These are phyloP conservation scores for Sciurus carolinensis DNA, from an alignment of 2,797 vertebrate species.

Conservation along the genomic window DNA sequence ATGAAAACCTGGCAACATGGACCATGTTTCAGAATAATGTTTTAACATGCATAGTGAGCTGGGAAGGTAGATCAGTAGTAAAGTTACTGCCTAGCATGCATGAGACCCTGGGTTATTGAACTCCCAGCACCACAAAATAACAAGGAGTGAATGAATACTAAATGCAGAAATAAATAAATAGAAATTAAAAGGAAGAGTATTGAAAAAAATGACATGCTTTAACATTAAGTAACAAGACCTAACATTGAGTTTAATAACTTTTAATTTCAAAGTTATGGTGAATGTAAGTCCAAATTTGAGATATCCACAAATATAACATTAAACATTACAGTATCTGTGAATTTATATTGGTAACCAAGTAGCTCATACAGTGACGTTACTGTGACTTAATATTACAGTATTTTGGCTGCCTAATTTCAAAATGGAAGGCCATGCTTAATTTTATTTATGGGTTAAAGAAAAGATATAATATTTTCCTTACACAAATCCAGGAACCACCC, in stretches of 20 bases:
- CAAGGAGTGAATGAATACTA: too few relatives aligned
- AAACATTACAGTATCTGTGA: not conserved
- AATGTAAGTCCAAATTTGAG: slow-evolving; percentile 9
- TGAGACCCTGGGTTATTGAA: too few relatives aligned
- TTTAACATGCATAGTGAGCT: not conserved
- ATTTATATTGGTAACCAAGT: slow-evolving; percentile 5
- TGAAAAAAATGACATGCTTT: too few relatives aligned
- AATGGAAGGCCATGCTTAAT: slow-evolving; percentile 20
- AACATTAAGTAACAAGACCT: not conserved
- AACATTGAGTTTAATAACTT: not conserved
- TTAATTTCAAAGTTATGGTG: slow-evolving; percentile 13
- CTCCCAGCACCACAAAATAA: too few relatives aligned
- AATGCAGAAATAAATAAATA: not conserved
- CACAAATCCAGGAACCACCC: not conserved
- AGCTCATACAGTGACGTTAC: not conserved
- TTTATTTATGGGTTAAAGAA: not conserved
- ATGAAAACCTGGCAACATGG: not conserved
- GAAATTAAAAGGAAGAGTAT: not conserved
- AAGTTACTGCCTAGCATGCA: too few relatives aligned
- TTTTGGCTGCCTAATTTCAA: not conserved
- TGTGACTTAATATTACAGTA: not conserved
- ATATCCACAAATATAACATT: not conserved
- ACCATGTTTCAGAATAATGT: not conserved
- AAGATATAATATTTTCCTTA: not conserved
- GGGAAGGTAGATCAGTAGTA: too few relatives aligned